Evolutionary conservation across 2,113 vertebrate genomes (phyloP).

Genomic region (Sapayoa aenigma): DNA sequence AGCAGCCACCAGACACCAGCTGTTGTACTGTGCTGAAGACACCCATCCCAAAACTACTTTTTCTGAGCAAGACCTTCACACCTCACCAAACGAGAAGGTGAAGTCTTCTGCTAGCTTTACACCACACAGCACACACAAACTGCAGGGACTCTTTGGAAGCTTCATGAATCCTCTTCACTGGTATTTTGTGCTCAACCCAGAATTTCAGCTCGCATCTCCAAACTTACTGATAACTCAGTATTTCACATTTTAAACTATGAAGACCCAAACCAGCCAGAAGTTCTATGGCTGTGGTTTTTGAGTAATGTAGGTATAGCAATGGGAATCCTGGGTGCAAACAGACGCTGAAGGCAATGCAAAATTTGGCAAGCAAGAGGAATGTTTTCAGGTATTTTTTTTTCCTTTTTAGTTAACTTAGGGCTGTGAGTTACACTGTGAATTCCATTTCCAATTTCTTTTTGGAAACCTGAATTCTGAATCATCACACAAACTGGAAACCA

Average conservation of each 20-base stretch:
- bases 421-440: background rate
- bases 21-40: accelerated
- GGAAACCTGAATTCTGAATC: background rate
- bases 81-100: background rate
- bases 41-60: background rate
- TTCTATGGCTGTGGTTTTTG: background rate
- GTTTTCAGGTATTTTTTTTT: background rate
- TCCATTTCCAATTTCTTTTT: background rate
- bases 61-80: background rate
- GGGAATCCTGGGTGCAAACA: background rate
- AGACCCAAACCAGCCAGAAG: background rate
- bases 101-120: background rate
- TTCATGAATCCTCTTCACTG: accelerated
- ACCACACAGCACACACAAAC: background rate
- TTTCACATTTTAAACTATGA: background rate
- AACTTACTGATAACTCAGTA: background rate
- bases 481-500: background rate
- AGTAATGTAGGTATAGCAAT: background rate
- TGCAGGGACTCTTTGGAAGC: background rate
- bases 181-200: background rate
- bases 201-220: background rate
- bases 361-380: background rate
- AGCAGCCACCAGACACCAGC: background rate
- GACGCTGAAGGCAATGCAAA: background rate
- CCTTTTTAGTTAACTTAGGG: background rate